Evolutionary conservation across 2,797 vertebrate genomes (phyloP).

Genomic region (Clamator glandarius): DNA sequence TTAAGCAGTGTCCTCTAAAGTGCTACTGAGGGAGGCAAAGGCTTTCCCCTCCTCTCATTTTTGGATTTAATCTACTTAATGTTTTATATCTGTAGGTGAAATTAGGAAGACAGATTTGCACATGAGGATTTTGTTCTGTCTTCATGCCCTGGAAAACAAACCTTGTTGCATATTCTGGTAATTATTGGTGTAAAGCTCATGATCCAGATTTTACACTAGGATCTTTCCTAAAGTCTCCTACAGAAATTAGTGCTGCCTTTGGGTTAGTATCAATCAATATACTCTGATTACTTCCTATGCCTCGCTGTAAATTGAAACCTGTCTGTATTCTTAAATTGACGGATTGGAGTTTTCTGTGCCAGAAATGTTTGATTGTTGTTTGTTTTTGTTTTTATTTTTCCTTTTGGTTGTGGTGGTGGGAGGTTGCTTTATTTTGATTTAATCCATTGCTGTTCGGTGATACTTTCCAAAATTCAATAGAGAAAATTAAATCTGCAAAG

Average conservation of each 20-base stretch:
- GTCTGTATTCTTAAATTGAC: background rate
- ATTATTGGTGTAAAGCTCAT: slow-evolving; percentile 12
- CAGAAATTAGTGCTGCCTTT: background rate
- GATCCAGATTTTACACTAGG: background rate
- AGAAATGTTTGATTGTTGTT: background rate
- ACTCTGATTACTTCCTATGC: background rate
- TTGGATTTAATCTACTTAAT: background rate
- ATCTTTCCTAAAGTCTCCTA: background rate
- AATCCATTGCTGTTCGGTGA: background rate
- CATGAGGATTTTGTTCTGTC: background rate
- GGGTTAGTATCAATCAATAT: background rate
- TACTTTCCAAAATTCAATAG: background rate
- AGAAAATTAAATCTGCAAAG: background rate
- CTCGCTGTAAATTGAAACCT: background rate
- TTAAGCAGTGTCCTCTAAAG: background rate
- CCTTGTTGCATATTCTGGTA: background rate
- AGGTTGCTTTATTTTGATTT: background rate
- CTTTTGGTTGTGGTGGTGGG: accelerated
- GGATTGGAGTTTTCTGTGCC: background rate
- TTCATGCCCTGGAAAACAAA: background rate
- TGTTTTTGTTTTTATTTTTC: background rate
- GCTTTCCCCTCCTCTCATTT: background rate
- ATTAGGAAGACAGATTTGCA: background rate
- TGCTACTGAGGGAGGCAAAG: background rate
- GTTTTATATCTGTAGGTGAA: background rate